Percentiles rank a stretch among this genome's conserved stretches.
phyloP scores from a whole-genome alignment of 2,888 invertebrate genomes.

The Drosophila quinaria region DNA sequence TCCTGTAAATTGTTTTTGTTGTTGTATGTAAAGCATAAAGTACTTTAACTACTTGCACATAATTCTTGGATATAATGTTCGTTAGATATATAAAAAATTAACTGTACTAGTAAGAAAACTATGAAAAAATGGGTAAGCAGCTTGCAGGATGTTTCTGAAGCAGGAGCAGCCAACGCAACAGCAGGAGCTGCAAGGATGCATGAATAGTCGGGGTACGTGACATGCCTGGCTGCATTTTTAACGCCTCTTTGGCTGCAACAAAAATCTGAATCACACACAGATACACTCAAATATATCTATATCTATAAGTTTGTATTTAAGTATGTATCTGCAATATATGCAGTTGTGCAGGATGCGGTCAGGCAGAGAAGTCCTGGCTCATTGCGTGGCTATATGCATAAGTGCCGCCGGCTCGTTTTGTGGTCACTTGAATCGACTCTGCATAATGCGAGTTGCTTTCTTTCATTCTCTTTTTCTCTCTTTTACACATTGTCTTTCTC shows the following conservation, averaged over 20 bases:
- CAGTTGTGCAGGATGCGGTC: constrained; percentile 36
- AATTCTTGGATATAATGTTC: constrained; percentile 52
- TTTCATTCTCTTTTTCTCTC: not conserved
- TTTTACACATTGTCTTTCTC: not conserved
- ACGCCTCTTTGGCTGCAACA: constrained; percentile 35
- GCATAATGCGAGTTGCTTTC: constrained; percentile 28
- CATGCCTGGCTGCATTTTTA: constrained; percentile 41
- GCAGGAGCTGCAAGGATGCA: constrained; percentile 12
- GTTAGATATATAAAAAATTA: constrained; percentile 54
- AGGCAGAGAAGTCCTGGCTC: constrained; percentile 19
- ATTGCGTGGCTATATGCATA: constrained; percentile 39
- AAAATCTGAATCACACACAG: constrained; percentile 18
- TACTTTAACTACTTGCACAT: constrained; percentile 44
- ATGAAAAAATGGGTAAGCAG: constrained; percentile 32
- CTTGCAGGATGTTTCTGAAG: constrained; percentile 30
- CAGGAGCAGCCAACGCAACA: constrained; percentile 1
- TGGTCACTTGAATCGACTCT: constrained; percentile 67
- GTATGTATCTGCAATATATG: constrained; percentile 27
- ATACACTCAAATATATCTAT: constrained; percentile 10
- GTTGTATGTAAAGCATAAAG: constrained; percentile 16
- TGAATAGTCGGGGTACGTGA: constrained; percentile 11
- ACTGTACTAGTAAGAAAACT: constrained; percentile 39
- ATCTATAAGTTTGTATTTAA: constrained; percentile 1
- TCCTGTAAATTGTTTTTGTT: constrained; percentile 6
- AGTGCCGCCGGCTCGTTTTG: constrained; percentile 58